phyloP scores from a whole-genome alignment of 1,140 invertebrate species.

The Tetranychus cinnabarinus region DNA sequence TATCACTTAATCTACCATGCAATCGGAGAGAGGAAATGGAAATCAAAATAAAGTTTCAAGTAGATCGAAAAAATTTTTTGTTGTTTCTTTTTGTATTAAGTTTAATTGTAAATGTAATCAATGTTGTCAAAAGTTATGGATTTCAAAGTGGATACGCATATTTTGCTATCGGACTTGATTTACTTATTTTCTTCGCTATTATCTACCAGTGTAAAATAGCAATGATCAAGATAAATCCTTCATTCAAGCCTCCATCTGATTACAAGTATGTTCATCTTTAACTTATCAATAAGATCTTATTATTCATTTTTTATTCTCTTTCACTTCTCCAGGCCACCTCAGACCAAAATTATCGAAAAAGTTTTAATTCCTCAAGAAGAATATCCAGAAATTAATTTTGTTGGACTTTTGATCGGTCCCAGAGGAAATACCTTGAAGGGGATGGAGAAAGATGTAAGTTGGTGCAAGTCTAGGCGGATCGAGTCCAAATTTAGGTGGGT shows the following conservation, averaged over 20 bases:
- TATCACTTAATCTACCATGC: too few species aligned
- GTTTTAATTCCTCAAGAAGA: slow-evolving; percentile 98
- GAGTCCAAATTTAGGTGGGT: too few species aligned
- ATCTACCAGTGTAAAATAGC: too few species aligned
- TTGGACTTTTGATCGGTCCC: slow-evolving; percentile 91
- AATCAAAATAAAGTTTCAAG: too few species aligned
- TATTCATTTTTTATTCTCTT: slow-evolving; percentile 1
- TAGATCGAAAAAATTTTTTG: too few species aligned
- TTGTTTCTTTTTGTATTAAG: too few species aligned
- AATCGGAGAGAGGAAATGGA: too few species aligned
- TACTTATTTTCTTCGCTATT: too few species aligned
- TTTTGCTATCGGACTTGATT: too few species aligned
- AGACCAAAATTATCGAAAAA: slow-evolving; percentile 86
- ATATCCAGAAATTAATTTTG: slow-evolving; percentile 99
- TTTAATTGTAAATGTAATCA: too few species aligned
- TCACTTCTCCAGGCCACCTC: slow-evolving; percentile 52
- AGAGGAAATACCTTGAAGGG: slow-evolving; percentile 94
- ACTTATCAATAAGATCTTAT: slow-evolving; percentile 1
- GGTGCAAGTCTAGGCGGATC: not conserved
- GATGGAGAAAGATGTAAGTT: slow-evolving; percentile 41
- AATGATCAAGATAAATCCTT: slow-evolving; percentile 76
- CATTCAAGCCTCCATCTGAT: slow-evolving; percentile 94
- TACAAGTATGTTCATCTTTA: slow-evolving; percentile 47
- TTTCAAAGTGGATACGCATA: too few species aligned
- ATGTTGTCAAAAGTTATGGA: too few species aligned